These are phyloP conservation scores for Epinotia ramella DNA, from an alignment of 2,888 invertebrate genomes.

Conservation along the genomic window DNA sequence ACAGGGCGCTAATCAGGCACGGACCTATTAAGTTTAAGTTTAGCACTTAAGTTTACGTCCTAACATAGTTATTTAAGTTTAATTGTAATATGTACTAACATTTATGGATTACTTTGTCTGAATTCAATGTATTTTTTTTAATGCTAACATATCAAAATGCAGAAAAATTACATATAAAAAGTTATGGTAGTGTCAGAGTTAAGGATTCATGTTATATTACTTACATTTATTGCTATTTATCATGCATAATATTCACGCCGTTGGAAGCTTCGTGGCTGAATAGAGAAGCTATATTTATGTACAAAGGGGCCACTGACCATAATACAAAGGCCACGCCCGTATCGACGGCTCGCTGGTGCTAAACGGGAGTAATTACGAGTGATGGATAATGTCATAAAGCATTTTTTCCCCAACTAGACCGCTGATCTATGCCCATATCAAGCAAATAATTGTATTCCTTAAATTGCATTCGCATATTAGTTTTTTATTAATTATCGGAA, in stretches of 20 bases:
- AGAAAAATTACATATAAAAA: not conserved
- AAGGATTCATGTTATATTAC: not conserved
- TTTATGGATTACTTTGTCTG: no score
- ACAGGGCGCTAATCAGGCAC: no score
- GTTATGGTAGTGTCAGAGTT: not conserved
- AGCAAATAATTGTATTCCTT: slow-evolving; percentile 39
- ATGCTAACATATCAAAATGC: not conserved
- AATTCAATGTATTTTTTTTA: no score
- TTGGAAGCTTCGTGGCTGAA: not conserved
- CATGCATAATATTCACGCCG: not conserved
- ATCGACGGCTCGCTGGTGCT: slow-evolving; percentile 28
- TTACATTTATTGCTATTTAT: not conserved
- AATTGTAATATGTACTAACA: no score
- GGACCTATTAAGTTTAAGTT: no score
- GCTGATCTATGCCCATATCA: slow-evolving; percentile 25
- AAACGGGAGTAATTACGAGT: slow-evolving; percentile 29
- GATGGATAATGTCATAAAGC: slow-evolving; percentile 40
- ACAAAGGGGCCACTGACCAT: slow-evolving; percentile 5
- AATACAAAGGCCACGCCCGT: slow-evolving; percentile 36
- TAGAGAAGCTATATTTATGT: slow-evolving; percentile 11
- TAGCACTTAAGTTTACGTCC: no score
- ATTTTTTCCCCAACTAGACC: slow-evolving; percentile 30
- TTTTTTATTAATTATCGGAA: slow-evolving; percentile 48
- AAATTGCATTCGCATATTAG: slow-evolving; percentile 49
- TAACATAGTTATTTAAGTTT: no score